These are phyloP conservation scores for Hirtodrosophila trivittata DNA, from an alignment of 2,888 invertebrate genomes.

Conservation along the genomic window DNA sequence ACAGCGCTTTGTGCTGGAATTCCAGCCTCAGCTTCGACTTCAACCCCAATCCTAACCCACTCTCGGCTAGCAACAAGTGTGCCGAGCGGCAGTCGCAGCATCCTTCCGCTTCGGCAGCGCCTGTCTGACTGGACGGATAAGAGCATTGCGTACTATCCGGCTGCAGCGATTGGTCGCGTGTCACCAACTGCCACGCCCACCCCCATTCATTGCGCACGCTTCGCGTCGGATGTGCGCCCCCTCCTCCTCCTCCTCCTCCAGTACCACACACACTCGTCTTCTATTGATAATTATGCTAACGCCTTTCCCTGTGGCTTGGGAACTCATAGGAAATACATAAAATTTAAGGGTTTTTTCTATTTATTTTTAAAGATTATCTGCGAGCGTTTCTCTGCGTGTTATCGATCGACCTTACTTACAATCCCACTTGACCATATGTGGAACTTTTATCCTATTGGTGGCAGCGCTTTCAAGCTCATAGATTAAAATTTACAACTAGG, in stretches of 20 bases:
- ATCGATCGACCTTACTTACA: no score
- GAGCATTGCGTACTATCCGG: slow-evolving; percentile 67
- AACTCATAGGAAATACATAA: no score
- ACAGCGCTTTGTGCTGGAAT: slow-evolving; percentile 4
- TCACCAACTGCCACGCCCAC: slow-evolving; percentile 20
- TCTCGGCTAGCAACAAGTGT: slow-evolving; percentile 62
- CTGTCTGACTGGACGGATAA: slow-evolving; percentile 67
- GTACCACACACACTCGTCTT: slow-evolving; percentile 8
- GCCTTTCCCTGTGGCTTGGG: neutral
- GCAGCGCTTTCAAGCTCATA: no score
- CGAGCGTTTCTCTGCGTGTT: neutral
- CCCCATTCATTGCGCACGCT: slow-evolving; percentile 60
- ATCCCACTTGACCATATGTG: neutral
- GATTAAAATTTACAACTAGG: no score
- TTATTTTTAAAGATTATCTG: neutral
- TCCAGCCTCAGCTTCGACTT: neutral
- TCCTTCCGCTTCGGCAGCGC: slow-evolving; percentile 34
- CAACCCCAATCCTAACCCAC: neutral
- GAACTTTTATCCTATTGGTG: neutral
- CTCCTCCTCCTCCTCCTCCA: neutral
- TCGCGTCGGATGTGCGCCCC: slow-evolving; percentile 21
- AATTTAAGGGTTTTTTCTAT: neutral
- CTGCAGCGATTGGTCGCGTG: slow-evolving; percentile 41
- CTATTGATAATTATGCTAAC: slow-evolving; percentile 14
- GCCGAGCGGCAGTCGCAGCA: slow-evolving; percentile 41